phyloP scores from a whole-genome alignment of 2,888 invertebrate species.

The Desoria tigrina region DNA sequence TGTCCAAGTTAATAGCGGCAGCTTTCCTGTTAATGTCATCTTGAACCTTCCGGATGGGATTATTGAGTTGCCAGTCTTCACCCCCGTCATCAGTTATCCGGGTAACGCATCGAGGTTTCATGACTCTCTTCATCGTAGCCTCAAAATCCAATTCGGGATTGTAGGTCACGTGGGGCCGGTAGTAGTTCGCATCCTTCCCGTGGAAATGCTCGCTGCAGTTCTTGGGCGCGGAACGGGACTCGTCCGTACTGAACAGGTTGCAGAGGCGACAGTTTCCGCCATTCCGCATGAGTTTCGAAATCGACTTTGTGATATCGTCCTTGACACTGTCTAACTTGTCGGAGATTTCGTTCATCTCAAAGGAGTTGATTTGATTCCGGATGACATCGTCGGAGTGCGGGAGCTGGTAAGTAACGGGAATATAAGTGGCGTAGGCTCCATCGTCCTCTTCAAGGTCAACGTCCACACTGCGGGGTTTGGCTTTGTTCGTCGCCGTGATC shows the following conservation, averaged over 20 bases:
- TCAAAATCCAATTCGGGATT: slow-evolving; percentile 33
- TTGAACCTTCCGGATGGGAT: slow-evolving; percentile 37
- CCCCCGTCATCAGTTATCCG: slow-evolving; percentile 26
- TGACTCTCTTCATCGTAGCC: slow-evolving; percentile 34
- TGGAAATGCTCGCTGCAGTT: slow-evolving; percentile 28
- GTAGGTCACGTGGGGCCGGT: slow-evolving; percentile 25
- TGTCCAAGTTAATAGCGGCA: slow-evolving; percentile 29
- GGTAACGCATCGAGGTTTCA: slow-evolving; percentile 24
- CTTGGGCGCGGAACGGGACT: not conserved
- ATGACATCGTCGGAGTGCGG: slow-evolving; percentile 39
- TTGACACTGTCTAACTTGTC: slow-evolving; percentile 41
- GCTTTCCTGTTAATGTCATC: slow-evolving; percentile 42
- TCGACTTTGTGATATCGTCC: slow-evolving; percentile 40
- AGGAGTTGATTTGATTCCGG: slow-evolving; percentile 35
- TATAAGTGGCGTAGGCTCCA: slow-evolving; percentile 38
- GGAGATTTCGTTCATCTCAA: slow-evolving; percentile 38
- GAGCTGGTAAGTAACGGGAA: slow-evolving; percentile 43
- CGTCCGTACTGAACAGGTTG: slow-evolving; percentile 32
- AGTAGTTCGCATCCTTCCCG: slow-evolving; percentile 20
- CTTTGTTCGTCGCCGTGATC: slow-evolving; percentile 30
- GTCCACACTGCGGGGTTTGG: slow-evolving; percentile 35
- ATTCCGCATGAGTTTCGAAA: slow-evolving; percentile 27
- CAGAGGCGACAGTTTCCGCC: slow-evolving; percentile 33
- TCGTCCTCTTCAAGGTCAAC: slow-evolving; percentile 42
- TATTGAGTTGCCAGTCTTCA: slow-evolving; percentile 37